A percentile compares a stretch with the other conserved stretches of the same genome.
Evolutionary conservation across 2,888 invertebrate species (phyloP).

Genomic region (Thysanoteuthis rhombus): DNA sequence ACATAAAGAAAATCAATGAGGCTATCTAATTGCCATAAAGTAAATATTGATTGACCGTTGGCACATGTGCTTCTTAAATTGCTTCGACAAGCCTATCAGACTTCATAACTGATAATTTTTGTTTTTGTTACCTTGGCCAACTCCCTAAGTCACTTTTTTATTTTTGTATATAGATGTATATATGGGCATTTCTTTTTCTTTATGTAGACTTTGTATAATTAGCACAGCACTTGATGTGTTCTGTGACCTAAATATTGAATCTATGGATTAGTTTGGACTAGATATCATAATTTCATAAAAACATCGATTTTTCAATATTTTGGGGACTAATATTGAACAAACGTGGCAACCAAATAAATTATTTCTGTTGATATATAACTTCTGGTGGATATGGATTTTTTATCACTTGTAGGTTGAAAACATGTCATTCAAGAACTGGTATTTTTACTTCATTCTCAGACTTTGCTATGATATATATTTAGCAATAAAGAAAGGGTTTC

Average conservation of each 20-base stretch:
- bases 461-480: no score
- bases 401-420: background rate
- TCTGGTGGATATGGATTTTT: background rate
- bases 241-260: background rate
- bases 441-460: no score
- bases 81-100: conserved; percentile 12
- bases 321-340: background rate
- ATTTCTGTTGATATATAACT: background rate
- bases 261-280: background rate
- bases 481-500: no score
- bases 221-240: background rate
- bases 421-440: no score
- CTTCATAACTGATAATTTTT: background rate
- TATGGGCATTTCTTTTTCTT: background rate
- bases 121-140: background rate
- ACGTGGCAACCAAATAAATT: background rate
- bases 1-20: conserved; percentile 12
- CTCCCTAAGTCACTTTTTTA: background rate
- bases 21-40: conserved; percentile 12
- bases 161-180: no score
- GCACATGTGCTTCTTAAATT: conserved; percentile 12
- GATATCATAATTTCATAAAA: background rate
- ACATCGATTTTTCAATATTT: background rate
- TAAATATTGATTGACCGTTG: conserved; percentile 12
- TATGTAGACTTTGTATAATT: background rate